Evolutionary conservation across 2,888 invertebrate species (phyloP).

Genomic region (Hypercompe scribonia): DNA sequence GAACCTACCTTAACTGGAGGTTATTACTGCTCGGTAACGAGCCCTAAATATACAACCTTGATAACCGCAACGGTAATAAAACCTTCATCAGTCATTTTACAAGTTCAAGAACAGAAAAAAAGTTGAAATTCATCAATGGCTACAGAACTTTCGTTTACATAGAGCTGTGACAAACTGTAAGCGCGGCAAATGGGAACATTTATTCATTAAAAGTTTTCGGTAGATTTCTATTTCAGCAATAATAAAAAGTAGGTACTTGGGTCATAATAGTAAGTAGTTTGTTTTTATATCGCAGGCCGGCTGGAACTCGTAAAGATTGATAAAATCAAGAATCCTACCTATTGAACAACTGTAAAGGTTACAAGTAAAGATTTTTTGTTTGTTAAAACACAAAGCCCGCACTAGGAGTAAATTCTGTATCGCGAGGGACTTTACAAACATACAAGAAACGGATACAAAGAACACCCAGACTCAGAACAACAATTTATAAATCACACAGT

Average conservation of each 20-base stretch:
- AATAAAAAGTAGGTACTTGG: not conserved
- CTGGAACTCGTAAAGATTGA: too few relatives aligned
- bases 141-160: conserved; percentile 12
- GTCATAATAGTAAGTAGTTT: not conserved
- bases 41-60: conserved; percentile 71
- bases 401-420: too few relatives aligned
- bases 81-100: conserved; percentile 58
- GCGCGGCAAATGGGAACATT: not conserved
- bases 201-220: not conserved
- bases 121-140: conserved; percentile 19
- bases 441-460: too few relatives aligned
- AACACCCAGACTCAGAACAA: too few relatives aligned
- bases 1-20: conserved; percentile 74
- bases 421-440: too few relatives aligned
- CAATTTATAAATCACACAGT: too few relatives aligned
- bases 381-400: too few relatives aligned
- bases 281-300: too few relatives aligned
- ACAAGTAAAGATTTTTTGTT: too few relatives aligned
- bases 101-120: conserved; percentile 68
- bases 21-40: conserved; percentile 70
- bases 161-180: not conserved
- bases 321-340: too few relatives aligned
- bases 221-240: not conserved
- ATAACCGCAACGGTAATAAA: conserved; percentile 53
- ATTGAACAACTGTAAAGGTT: too few relatives aligned